Conservation (phyloP, 2,113 vertebrate genomes). For the Larimichthys crocea region DNA sequence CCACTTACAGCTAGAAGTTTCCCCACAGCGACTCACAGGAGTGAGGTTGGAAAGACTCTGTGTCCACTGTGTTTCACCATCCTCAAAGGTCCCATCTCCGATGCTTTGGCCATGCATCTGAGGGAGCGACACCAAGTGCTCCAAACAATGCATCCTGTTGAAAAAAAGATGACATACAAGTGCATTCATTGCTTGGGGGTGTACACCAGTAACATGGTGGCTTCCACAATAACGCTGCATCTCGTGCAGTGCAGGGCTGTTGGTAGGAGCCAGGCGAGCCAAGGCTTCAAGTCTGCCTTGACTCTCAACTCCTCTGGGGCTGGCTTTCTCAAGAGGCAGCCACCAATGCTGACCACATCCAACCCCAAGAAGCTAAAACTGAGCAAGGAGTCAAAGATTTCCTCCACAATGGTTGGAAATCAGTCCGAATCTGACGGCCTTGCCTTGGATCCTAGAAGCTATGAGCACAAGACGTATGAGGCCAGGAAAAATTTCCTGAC, state of each 20-base stretch:
- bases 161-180: constrained; percentile 98
- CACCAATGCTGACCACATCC: constrained; percentile 83
- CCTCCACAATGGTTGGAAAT: constrained; percentile 85
- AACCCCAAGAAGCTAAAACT: constrained; percentile 90
- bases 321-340: constrained; percentile 89
- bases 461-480: constrained; percentile 94
- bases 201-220: constrained; percentile 98
- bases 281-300: constrained; percentile 83
- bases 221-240: constrained; percentile 96
- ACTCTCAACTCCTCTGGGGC: constrained; percentile 83
- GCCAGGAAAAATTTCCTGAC: constrained; percentile 96
- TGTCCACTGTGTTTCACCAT: constrained; percentile 97
- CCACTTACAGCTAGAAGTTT: constrained; percentile 82
- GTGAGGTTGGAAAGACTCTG: constrained; percentile 92
- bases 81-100: constrained; percentile 94
- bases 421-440: constrained; percentile 87
- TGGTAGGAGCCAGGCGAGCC: constrained; percentile 88
- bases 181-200: constrained; percentile 98
- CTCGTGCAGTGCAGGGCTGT: constrained; percentile 97
- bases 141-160: constrained; percentile 96
- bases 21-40: constrained; percentile 88
- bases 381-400: constrained; percentile 78
- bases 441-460: constrained; percentile 92
- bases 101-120: constrained; percentile 93
- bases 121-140: constrained; percentile 96